These are phyloP conservation scores for Ophioderma brevispina DNA, from an alignment of 35 echinoderm and acorn worm genomes.

Conservation along the genomic window DNA sequence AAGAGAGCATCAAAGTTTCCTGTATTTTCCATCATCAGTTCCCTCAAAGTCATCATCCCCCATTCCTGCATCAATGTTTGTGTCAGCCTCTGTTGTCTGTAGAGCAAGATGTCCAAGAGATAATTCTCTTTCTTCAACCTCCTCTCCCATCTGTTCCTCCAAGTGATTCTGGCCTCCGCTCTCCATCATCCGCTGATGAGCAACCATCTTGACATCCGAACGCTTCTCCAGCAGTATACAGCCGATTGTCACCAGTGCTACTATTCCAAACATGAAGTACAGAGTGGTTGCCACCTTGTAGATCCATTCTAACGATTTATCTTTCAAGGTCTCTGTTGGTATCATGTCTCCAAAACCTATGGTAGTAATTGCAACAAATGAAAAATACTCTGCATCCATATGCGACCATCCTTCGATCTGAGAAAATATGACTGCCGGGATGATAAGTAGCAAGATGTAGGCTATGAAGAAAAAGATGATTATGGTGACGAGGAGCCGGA, in stretches of 20 bases:
- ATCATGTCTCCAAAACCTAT: constrained; percentile 46
- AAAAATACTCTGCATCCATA: constrained; percentile 15
- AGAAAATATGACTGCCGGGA: constrained; percentile 30
- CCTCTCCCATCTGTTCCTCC: background rate
- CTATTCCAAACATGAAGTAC: background rate
- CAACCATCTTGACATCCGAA: background rate
- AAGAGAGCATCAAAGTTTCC: background rate
- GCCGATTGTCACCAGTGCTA: background rate
- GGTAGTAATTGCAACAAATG: constrained; percentile 20
- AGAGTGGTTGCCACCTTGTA: background rate
- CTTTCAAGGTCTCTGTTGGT: background rate
- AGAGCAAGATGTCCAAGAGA: background rate
- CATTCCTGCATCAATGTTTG: background rate
- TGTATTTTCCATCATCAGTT: background rate
- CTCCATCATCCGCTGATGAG: background rate
- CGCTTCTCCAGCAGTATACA: background rate
- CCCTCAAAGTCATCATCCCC: background rate
- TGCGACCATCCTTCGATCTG: constrained; percentile 22
- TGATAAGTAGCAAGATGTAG: background rate
- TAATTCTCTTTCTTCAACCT: background rate
- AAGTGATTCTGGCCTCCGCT: background rate
- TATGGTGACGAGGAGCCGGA: background rate
- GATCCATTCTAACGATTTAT: background rate
- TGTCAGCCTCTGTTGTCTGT: background rate
- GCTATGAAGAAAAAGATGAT: background rate